These are phyloP conservation scores for Typhlichthys subterraneus DNA, from an alignment of 2,797 vertebrate species.

Conservation along the genomic window DNA sequence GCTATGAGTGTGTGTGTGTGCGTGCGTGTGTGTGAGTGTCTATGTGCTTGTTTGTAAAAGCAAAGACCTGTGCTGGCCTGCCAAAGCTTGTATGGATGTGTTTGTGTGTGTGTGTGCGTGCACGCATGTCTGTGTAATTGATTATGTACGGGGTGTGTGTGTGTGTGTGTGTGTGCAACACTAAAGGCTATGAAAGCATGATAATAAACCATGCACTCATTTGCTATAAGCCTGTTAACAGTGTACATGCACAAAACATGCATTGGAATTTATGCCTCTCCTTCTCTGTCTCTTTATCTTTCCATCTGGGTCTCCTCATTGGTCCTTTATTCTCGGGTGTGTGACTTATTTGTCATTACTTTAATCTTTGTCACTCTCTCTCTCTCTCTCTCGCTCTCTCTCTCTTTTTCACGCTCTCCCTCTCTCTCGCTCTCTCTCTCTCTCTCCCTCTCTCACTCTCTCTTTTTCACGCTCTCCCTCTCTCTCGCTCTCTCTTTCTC, in stretches of 20 bases:
- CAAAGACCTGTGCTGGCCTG: neutral
- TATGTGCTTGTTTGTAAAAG: neutral
- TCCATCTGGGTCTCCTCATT: neutral
- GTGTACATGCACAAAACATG: slow-evolving; percentile 57
- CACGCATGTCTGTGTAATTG: neutral
- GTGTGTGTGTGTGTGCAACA: slow-evolving; percentile 36
- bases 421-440: slow-evolving; percentile 13
- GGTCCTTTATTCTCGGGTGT: too few relatives aligned
- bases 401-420: too few relatives aligned
- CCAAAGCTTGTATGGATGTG: neutral
- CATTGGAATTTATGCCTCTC: slow-evolving; percentile 52
- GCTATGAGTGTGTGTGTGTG: slow-evolving; percentile 49
- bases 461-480: slow-evolving; percentile 5
- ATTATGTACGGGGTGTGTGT: slow-evolving; percentile 1
- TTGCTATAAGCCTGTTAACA: slow-evolving; percentile 75
- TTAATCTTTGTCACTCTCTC: too few relatives aligned
- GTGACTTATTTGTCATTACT: too few relatives aligned
- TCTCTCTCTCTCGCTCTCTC: slow-evolving; percentile 6
- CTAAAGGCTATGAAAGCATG: slow-evolving; percentile 65
- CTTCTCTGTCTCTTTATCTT: slow-evolving; percentile 1
- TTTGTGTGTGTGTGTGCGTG: slow-evolving; percentile 2
- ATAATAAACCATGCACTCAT: slow-evolving; percentile 74
- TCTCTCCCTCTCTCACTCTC: neutral
- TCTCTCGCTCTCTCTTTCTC: slow-evolving; percentile 8
- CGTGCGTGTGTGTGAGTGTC: slow-evolving; percentile 20